phyloP scores from a whole-genome alignment of 2,888 invertebrate species.

The Tetramorium bicarinatum region DNA sequence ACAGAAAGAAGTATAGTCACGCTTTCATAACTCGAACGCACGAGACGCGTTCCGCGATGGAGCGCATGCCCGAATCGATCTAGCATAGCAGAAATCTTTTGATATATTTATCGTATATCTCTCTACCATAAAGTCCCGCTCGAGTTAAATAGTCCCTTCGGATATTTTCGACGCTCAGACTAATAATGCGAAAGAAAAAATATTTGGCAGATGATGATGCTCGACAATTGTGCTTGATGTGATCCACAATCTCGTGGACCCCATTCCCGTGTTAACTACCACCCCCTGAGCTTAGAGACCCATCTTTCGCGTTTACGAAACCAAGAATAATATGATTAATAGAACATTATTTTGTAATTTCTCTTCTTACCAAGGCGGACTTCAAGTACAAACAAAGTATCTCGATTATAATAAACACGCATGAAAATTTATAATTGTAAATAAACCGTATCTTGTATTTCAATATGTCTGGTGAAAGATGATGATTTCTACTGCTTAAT shows the following conservation, averaged over 20 bases:
- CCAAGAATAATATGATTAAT: not conserved
- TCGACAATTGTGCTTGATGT: not conserved
- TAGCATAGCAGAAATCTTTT: not conserved
- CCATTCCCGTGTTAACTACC: too few species aligned
- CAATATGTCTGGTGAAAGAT: not conserved
- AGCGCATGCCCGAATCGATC: constrained; percentile 25
- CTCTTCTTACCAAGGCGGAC: too few species aligned
- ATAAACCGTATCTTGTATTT: not conserved
- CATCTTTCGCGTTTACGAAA: not conserved
- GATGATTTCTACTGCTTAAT: not conserved
- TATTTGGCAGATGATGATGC: not conserved
- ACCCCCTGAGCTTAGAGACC: too few species aligned
- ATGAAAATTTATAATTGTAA: too few species aligned
- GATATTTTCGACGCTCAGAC: not conserved
- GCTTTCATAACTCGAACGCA: not conserved
- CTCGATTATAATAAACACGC: too few species aligned
- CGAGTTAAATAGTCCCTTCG: not conserved
- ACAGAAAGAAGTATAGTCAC: constrained; percentile 9
- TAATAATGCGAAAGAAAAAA: not conserved
- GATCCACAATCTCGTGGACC: not conserved
- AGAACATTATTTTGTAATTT: too few species aligned
- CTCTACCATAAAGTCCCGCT: not conserved
- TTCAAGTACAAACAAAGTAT: too few species aligned
- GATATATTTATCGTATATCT: not conserved
- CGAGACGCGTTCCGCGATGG: not conserved